Conservation (phyloP, 2,797 vertebrate genomes). For the Urosaurus nigricauda region DNA sequence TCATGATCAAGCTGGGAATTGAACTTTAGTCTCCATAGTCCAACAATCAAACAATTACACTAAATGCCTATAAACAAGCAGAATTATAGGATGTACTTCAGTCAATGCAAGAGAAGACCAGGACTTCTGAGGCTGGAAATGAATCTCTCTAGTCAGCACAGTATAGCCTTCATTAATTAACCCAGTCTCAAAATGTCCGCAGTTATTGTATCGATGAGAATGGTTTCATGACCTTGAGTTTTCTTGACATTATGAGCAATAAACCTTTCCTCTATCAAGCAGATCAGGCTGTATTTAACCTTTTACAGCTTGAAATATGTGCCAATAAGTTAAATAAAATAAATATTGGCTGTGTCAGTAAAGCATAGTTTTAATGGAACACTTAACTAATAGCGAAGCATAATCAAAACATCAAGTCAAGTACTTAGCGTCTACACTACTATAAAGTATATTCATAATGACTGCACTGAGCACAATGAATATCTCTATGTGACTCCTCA, state of each 20-base stretch:
- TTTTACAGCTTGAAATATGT: conserved; percentile 58
- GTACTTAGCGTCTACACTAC: conserved; percentile 43
- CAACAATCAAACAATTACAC: too few relatives aligned
- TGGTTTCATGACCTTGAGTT: conserved; percentile 33
- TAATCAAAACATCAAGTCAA: conserved; percentile 58
- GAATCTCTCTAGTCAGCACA: not conserved
- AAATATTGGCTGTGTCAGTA: conserved; percentile 66
- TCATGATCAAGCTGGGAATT: too few relatives aligned
- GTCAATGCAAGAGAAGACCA: not conserved
- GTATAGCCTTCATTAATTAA: not conserved
- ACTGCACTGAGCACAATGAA: conserved; percentile 50
- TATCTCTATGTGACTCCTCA: conserved; percentile 34
- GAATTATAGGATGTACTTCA: not conserved
- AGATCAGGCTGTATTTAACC: conserved; percentile 55
- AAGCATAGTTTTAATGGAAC: conserved; percentile 61
- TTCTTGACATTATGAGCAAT: conserved; percentile 40
- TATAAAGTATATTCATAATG: conserved; percentile 62
- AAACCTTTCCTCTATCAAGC: conserved; percentile 46
- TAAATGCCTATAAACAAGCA: not conserved
- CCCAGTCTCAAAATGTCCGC: not conserved
- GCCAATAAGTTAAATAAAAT: conserved; percentile 64
- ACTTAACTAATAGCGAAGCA: conserved; percentile 59
- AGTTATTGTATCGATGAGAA: conserved; percentile 38
- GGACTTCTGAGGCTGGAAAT: not conserved
- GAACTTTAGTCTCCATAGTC: too few relatives aligned